phyloP scores from a whole-genome alignment of 2,888 invertebrate genomes.

The Adineta ricciae region DNA sequence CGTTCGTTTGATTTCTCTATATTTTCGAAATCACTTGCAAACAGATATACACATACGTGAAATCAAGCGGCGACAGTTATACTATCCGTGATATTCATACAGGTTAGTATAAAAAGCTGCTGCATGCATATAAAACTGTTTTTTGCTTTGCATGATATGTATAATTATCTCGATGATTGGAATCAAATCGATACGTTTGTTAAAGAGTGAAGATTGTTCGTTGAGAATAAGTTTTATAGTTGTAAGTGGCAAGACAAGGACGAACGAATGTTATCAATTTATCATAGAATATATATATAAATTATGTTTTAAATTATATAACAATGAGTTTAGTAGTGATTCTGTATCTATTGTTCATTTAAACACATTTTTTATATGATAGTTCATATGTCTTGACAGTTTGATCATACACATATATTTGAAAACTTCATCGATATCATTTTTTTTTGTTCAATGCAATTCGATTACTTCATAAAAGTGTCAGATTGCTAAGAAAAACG shows the following conservation, averaged over 20 bases:
- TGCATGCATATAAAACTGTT: background rate
- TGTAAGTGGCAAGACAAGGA: background rate
- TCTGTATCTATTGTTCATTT: background rate
- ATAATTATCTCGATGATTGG: background rate
- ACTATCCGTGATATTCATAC: background rate
- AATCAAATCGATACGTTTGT: background rate
- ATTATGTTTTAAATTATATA: background rate
- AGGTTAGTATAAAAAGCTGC: background rate
- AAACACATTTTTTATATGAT: background rate
- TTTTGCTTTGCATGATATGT: background rate
- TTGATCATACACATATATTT: background rate
- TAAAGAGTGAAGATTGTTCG: too few species aligned
- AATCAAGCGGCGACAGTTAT: background rate
- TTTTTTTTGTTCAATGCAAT: background rate
- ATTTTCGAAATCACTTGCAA: background rate
- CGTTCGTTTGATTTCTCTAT: background rate
- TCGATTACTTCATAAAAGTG: background rate
- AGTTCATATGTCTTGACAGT: background rate
- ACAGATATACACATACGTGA: background rate
- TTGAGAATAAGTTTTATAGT: too few species aligned
- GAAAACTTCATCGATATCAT: background rate
- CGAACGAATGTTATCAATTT: background rate
- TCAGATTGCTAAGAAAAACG: background rate
- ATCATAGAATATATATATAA: background rate
- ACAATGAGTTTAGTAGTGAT: background rate